A percentile compares a stretch with the other conserved stretches of the same genome.
Conservation (phyloP, 2,113 vertebrate species). For the Scartelaos histophorus region DNA sequence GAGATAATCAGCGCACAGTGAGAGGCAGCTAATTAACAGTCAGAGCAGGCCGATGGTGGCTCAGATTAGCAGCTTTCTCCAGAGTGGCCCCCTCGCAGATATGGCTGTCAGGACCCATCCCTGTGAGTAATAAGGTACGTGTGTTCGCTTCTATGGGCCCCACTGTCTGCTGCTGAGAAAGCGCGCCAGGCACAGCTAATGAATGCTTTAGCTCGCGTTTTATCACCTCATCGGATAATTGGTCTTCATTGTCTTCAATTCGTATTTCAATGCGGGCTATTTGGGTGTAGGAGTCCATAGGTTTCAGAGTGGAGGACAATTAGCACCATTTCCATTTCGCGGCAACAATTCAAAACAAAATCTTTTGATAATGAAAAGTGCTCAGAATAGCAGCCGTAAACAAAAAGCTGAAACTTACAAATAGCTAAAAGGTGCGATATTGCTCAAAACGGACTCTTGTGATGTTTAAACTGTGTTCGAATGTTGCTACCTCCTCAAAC, state of each 20-base stretch:
- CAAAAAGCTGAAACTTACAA: no score
- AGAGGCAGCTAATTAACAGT: conserved; percentile 62
- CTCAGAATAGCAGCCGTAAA: no score
- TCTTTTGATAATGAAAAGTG: no score
- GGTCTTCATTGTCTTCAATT: not conserved
- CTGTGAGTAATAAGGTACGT: conserved; percentile 59
- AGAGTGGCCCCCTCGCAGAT: conserved; percentile 61
- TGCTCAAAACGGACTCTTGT: no score
- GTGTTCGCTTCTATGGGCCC: conserved; percentile 3
- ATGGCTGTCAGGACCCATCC: conserved; percentile 64
- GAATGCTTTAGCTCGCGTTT: not conserved
- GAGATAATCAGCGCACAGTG: conserved; percentile 52
- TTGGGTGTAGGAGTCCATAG: no score
- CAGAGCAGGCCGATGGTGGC: conserved; percentile 57
- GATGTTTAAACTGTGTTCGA: no score
- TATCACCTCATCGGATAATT: not conserved
- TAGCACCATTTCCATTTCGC: no score
- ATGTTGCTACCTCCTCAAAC: no score
- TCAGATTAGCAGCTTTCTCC: conserved; percentile 59
- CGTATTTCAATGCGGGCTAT: no score
- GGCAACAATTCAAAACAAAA: no score
- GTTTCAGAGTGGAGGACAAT: no score
- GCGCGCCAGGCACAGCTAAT: not conserved
- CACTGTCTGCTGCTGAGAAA: conserved; percentile 3
- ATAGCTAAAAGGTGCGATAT: no score